A percentile compares a stretch with the other conserved stretches of the same genome.
Conservation (phyloP, 2,113 vertebrate species). For the Dicrurus megarhynchus region DNA sequence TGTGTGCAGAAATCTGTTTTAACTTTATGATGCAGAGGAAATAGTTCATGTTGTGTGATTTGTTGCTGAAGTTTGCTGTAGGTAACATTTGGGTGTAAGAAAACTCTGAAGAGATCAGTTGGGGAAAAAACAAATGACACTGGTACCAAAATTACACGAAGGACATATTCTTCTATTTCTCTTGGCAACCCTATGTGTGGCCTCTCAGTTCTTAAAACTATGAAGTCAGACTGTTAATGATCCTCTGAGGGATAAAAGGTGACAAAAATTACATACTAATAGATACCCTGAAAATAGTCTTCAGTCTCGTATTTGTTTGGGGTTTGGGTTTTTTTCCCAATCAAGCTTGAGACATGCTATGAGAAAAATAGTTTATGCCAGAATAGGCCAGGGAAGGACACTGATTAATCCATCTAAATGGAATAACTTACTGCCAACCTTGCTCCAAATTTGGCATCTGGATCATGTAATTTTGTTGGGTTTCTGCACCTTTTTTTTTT, state of each 20-base stretch:
- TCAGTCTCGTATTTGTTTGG: neutral
- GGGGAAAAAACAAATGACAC: neutral
- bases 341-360: neutral
- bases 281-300: neutral
- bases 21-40: neutral
- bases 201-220: neutral
- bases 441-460: neutral
- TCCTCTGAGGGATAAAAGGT: neutral
- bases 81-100: neutral
- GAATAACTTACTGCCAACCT: neutral
- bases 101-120: neutral
- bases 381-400: neutral
- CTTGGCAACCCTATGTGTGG: neutral
- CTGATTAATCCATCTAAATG: slow-evolving; percentile 3
- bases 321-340: neutral
- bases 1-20: neutral
- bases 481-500: neutral
- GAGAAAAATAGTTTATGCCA: neutral
- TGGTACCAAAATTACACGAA: neutral
- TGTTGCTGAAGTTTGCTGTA: neutral
- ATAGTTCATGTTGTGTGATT: neutral
- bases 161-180: neutral
- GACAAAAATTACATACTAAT: neutral
- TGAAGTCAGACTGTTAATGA: slow-evolving; percentile 11
- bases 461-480: neutral